Evolutionary conservation across 2,113 vertebrate species (phyloP).

Genomic region (Sprattus sprattus): DNA sequence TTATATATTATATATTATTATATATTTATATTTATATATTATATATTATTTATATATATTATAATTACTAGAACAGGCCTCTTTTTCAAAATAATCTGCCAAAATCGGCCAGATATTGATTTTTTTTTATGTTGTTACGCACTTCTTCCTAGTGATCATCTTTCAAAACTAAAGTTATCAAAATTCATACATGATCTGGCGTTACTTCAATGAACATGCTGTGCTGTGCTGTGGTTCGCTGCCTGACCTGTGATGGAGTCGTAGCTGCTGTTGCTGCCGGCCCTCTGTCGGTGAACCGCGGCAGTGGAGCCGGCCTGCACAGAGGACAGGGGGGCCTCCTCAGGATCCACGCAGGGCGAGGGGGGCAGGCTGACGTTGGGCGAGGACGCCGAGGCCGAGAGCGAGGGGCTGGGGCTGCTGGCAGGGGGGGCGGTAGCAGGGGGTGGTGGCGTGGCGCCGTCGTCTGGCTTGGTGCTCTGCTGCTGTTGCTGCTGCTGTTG

Average conservation of each 20-base stretch:
- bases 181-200: neutral
- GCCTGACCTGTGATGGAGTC: constrained; percentile 75
- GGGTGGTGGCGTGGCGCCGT: constrained; percentile 55
- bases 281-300: constrained; percentile 59
- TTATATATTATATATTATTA: too few relatives aligned
- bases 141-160: too few relatives aligned
- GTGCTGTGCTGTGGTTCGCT: neutral
- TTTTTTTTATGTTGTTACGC: too few relatives aligned
- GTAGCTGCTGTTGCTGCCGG: constrained; percentile 80
- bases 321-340: constrained; percentile 63
- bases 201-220: neutral
- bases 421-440: constrained; percentile 47
- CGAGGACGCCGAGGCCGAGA: constrained; percentile 68
- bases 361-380: constrained; percentile 72
- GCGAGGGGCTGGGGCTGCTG: constrained; percentile 65
- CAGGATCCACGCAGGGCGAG: constrained; percentile 71
- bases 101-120: too few relatives aligned
- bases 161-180: too few relatives aligned
- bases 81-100: too few relatives aligned
- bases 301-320: constrained; percentile 44
- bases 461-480: constrained; percentile 49
- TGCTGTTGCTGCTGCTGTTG: constrained; percentile 52
- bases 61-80: neutral
- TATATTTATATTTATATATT: too few relatives aligned
- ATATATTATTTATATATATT: too few relatives aligned